These are phyloP conservation scores for Pentalonia nigronervosa DNA, from an alignment of 1,140 invertebrate genomes.

Conservation along the genomic window DNA sequence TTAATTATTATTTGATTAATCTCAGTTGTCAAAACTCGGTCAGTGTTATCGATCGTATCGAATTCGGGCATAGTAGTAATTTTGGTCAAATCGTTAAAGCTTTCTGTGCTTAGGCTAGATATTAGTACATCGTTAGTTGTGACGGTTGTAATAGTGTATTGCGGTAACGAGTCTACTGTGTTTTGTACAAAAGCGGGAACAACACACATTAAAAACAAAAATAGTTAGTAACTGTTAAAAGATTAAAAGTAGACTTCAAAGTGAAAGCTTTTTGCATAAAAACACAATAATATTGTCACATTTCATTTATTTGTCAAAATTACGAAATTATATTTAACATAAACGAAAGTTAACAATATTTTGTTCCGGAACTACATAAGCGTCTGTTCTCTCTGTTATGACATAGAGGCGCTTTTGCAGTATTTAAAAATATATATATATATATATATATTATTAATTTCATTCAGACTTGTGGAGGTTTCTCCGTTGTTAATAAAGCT, in stretches of 20 bases:
- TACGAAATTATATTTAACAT: not conserved
- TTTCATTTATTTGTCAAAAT: conserved; percentile 1
- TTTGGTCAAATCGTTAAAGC: not conserved
- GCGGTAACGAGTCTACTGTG: conserved; percentile 54
- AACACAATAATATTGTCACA: conserved; percentile 22
- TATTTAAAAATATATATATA: not conserved
- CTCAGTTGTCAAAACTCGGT: not conserved
- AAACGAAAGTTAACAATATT: conserved; percentile 51
- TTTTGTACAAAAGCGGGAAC: conserved; percentile 57
- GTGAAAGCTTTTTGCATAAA: conserved; percentile 56
- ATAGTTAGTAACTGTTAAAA: conserved; percentile 51
- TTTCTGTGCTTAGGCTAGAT: not conserved
- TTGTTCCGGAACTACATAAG: conserved; percentile 34
- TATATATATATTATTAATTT: conserved; percentile 24
- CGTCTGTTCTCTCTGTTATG: conserved; percentile 53
- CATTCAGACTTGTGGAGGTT: conserved; percentile 56
- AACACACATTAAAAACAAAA: conserved; percentile 57
- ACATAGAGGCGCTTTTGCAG: conserved; percentile 28
- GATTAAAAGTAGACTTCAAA: conserved; percentile 27
- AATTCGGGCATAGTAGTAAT: not conserved
- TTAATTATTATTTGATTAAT: not conserved
- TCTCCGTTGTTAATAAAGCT: conserved; percentile 52
- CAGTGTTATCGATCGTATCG: not conserved
- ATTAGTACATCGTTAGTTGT: conserved; percentile 44
- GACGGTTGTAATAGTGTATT: not conserved